Conservation (phyloP, 2,113 vertebrate genomes). For the Hemichromis elongatus region DNA sequence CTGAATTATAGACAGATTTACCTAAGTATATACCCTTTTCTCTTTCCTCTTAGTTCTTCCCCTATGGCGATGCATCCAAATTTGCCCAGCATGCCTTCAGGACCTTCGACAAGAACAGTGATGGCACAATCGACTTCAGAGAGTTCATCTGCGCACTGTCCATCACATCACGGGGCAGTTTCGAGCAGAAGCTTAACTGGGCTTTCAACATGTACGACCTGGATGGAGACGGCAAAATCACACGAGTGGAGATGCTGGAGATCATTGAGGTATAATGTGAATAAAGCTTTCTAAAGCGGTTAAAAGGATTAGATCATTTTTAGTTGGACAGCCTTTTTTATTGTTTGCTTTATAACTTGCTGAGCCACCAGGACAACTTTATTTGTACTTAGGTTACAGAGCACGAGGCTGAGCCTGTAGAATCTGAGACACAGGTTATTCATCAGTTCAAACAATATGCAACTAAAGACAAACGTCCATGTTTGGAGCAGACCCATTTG, state of each 20-base stretch:
- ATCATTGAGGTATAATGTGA: slow-evolving; percentile 87
- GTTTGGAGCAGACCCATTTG: background rate
- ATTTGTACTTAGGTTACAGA: background rate
- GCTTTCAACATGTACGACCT: slow-evolving; percentile 99
- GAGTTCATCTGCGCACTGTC: slow-evolving; percentile 98
- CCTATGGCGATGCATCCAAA: slow-evolving; percentile 95
- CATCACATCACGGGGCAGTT: slow-evolving; percentile 96
- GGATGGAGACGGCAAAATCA: slow-evolving; percentile 98
- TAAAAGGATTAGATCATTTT: background rate
- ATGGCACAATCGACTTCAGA: slow-evolving; percentile 98
- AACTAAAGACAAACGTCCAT: background rate
- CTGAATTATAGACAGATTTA: background rate
- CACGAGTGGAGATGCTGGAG: slow-evolving; percentile 97
- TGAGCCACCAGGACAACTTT: background rate
- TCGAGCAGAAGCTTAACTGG: slow-evolving; percentile 99
- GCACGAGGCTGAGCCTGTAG: background rate
- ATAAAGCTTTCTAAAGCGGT: rapidly evolving
- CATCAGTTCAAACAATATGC: background rate
- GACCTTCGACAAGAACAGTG: slow-evolving; percentile 97
- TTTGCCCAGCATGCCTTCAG: slow-evolving; percentile 97
- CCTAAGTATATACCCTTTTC: background rate
- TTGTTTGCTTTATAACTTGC: background rate
- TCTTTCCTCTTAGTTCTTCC: slow-evolving; percentile 85
- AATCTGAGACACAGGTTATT: background rate
- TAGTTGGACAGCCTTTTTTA: background rate